These are phyloP conservation scores for Cydia strobilella DNA, from an alignment of 1,140 invertebrate genomes.

Conservation along the genomic window DNA sequence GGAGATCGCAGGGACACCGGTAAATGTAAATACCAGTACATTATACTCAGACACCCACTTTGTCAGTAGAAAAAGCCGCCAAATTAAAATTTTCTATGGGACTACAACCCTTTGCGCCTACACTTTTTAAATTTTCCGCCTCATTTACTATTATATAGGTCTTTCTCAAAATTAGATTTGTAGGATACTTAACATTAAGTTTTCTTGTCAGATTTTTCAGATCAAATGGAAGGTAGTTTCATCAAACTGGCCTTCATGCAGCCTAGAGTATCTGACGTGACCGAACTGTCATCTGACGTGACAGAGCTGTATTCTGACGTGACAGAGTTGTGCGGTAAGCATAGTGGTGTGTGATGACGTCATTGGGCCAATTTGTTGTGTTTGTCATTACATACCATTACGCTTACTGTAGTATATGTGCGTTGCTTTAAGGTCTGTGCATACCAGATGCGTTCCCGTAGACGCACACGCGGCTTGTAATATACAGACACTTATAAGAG, in stretches of 20 bases:
- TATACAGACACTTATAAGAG: too few relatives aligned
- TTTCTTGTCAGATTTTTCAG: neutral
- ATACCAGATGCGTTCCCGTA: too few relatives aligned
- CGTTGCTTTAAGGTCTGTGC: too few relatives aligned
- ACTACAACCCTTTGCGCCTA: too few relatives aligned
- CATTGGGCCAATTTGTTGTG: neutral
- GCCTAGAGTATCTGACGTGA: neutral
- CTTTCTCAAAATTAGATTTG: too few relatives aligned
- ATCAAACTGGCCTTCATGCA: neutral
- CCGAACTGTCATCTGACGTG: neutral
- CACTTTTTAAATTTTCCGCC: too few relatives aligned
- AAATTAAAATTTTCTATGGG: too few relatives aligned
- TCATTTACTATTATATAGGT: too few relatives aligned
- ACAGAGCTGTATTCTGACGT: neutral
- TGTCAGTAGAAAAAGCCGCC: too few relatives aligned
- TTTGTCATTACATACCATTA: neutral
- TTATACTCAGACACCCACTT: too few relatives aligned
- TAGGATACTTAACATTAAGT: neutral
- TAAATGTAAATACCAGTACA: too few relatives aligned
- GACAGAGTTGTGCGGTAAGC: neutral
- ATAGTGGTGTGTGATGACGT: conserved; percentile 11
- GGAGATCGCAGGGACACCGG: conserved; percentile 15
- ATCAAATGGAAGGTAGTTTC: neutral
- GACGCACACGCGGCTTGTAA: too few relatives aligned
- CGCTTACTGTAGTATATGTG: neutral